phyloP scores from a whole-genome alignment of 2,797 vertebrate species.

The Pseudochromis fuscus region DNA sequence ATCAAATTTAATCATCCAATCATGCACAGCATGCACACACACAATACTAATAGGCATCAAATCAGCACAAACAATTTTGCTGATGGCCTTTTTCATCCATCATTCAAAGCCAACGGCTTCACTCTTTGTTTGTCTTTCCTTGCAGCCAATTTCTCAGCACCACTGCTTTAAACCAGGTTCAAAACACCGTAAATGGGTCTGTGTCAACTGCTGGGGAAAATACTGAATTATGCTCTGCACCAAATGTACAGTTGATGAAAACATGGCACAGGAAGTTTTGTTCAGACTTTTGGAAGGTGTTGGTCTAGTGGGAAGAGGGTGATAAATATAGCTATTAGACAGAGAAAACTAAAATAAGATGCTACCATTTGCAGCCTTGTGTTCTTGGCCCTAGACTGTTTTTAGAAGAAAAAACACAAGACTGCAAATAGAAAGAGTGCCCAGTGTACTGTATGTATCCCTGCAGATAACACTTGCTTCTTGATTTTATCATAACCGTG shows the following conservation, averaged over 20 bases:
- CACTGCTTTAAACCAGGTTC: conserved; percentile 26
- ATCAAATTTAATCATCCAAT: conserved; percentile 69
- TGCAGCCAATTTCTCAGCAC: conserved; percentile 38
- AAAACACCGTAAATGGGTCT: conserved; percentile 17
- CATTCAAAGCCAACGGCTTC: conserved; percentile 55
- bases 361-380: conserved; percentile 54
- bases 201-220: background rate
- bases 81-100: conserved; percentile 62
- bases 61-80: conserved; percentile 65
- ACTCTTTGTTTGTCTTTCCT: conserved; percentile 48
- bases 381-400: conserved; percentile 64
- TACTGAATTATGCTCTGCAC: conserved; percentile 5
- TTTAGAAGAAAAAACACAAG: conserved; percentile 18
- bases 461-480: conserved; percentile 59
- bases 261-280: conserved; percentile 36
- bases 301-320: conserved; percentile 50
- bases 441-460: conserved; percentile 35
- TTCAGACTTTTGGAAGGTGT: conserved; percentile 40
- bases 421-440: conserved; percentile 55
- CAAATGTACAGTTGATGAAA: conserved; percentile 25
- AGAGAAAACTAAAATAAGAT: conserved; percentile 64
- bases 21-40: conserved; percentile 56
- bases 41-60: conserved; percentile 59
- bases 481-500: conserved; percentile 58
- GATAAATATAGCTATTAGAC: conserved; percentile 71